Base-by-base conservation (phyloP, 2,888 invertebrate species). In the Branchipolynoe longqiensis region DNA sequence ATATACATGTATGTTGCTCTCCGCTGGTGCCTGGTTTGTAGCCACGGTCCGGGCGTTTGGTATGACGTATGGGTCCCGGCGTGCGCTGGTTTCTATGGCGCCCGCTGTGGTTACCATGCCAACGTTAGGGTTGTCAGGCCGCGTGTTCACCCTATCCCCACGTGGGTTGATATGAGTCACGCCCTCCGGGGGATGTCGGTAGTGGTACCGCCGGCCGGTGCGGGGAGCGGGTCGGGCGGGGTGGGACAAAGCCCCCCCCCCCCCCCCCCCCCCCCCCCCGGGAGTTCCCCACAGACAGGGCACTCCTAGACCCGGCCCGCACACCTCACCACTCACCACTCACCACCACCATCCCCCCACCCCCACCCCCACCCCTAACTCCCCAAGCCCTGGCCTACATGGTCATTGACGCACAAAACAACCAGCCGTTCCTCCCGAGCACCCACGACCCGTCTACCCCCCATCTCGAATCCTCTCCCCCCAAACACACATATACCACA, bases 71-170 rank as follows among this genome's bases (percentile, higher is more conserved):
- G n/a, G n/a, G 62, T 8, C 69, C 69, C 18, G 3, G 33, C 18
- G 33, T 69, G 33, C 38, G 25, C 28, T 62, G 69, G 78, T 78
- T 48, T 78, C 78, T 18, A 41, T 78, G 78, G 41, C 28, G 33
- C n/a, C 69, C 12, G 38, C 36, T 73, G 78, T 78, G 78, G 78
- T 78, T 78, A 48, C 78, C 78, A 78, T 78, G 78, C 40, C 78
- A 41, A 78, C 78, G 22, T 14, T n/a, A 48, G 1, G 25, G 25
- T 78, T 41, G 78, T 41, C 48, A 18, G 78, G 38, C 48, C 48
- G 22, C 54, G 78, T 41, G 41, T 78, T 54, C 54, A 28, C 78
- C 25, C 41, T 48, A 12, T n/a, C 28, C 78, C 73, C 78, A 8
- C n/a, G 41, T 28, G 78, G 78, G 31, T 54, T 78, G 78, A 78